Percentiles rank a stretch among this genome's conserved stretches.
These are phyloP conservation scores for Drosophila paramelanica DNA, from an alignment of 2,888 invertebrate species.

Conservation along the genomic window DNA sequence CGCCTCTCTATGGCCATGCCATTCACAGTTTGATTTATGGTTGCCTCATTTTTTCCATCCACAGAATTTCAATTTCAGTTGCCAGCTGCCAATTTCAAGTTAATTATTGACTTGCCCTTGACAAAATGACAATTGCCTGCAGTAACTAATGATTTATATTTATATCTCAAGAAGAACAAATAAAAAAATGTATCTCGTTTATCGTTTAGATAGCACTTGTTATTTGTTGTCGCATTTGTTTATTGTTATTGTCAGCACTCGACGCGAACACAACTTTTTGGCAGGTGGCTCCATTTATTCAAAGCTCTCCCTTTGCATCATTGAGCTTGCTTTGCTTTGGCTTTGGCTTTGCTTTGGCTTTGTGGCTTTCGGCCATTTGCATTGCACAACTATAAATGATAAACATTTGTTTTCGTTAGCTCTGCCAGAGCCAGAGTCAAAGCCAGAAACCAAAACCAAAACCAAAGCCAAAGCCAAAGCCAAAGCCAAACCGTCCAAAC, in stretches of 20 bases:
- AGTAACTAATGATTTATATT: slow-evolving; percentile 39
- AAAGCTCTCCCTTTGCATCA: slow-evolving; percentile 1
- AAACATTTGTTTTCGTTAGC: slow-evolving; percentile 74
- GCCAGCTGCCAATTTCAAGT: slow-evolving; percentile 51
- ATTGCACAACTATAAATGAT: slow-evolving; percentile 62
- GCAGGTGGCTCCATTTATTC: slow-evolving; percentile 9
- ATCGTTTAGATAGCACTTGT: too few species aligned
- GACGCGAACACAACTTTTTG: background rate
- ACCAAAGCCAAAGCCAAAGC: slow-evolving; percentile 7
- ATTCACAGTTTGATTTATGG: slow-evolving; percentile 46
- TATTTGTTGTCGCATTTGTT: slow-evolving; percentile 20
- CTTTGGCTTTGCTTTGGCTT: slow-evolving; percentile 33
- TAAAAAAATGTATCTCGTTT: too few species aligned
- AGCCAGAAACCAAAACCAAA: slow-evolving; percentile 19
- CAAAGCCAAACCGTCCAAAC: slow-evolving; percentile 6
- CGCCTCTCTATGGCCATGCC: background rate
- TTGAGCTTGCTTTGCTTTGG: slow-evolving; percentile 15
- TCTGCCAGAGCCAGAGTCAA: slow-evolving; percentile 30
- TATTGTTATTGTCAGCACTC: slow-evolving; percentile 15
- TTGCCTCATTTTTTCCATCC: slow-evolving; percentile 2
- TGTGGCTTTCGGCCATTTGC: slow-evolving; percentile 43
- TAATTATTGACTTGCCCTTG: slow-evolving; percentile 74
- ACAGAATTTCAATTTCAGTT: slow-evolving; percentile 67
- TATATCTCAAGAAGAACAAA: background rate
- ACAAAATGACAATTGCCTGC: slow-evolving; percentile 53